Evolutionary conservation across 2,797 vertebrate genomes (phyloP), one percentile per base, ranked within the genome.

Genomic region (Nasua narica): DNA sequence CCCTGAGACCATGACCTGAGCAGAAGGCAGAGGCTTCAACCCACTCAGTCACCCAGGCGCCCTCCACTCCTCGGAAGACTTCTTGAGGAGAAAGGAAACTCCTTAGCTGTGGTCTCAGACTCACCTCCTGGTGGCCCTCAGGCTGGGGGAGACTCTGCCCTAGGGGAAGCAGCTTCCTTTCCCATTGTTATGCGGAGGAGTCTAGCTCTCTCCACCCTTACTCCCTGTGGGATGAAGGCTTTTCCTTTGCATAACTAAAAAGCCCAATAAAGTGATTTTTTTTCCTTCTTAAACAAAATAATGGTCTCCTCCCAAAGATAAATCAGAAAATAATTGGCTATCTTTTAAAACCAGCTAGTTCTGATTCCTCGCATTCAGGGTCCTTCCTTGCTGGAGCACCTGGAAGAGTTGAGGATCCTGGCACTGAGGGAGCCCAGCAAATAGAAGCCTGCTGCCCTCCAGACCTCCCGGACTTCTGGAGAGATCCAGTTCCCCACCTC

Each of bases 161-260:
- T 14, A 11, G 2, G 4, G 43, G 52, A 85, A 72, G 43, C 46
- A 60, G 25, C 40, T 58, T 93, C 35, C 62, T 60, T 88, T 67
- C 5, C 11, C 67, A 74, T 81, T 97, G 88, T 94, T 79, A 78
- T 78, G 67, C 6, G 2, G 78, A 91, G 35, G 3, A 83, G n/a
- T 23, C n/a, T 52, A 7, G 62, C 12, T 87, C 69, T 88, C 60
- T 82, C 60, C 37, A 14, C 19, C 50, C 67, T 37, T 6, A 35
- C 19, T 83, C 48, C 3, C 9, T 5, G 18, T 18, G 14, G 32
- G 27, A 52, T 14, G 2, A 35, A 15, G 13, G 48, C 18, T 76
- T 94, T 35, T 69, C 58, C 62, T 92, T 91, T 94, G 74, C 95
- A 95, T 95, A 92, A 87, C 86, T 85, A 60, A 93, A 96, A 97